Evolutionary conservation across 2,888 invertebrate genomes (phyloP), one percentile per base, ranked within the genome.

Genomic region (Drosophila kokeensis): DNA sequence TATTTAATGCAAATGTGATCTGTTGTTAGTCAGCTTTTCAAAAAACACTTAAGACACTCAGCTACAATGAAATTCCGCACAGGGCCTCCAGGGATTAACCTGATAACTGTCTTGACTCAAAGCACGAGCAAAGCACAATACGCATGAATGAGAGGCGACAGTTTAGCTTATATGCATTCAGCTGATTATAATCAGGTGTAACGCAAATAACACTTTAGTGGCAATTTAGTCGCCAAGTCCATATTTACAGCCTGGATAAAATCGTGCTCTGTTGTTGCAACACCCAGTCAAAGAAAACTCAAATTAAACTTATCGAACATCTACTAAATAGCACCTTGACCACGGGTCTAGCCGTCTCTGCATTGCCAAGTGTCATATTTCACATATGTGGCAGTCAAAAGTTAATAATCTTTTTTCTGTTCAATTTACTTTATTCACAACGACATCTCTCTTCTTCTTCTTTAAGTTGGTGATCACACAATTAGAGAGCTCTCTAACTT

Each of bases 281-380:
- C 54, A 45, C 49, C 32, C 52, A 54, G 61, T 60, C 57, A 42
- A 55, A 49, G 48, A n/a, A 29, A 61, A 60, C 36, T 55, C 45
- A 71, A 63, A 60, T 66, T 61, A 50, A 34, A 49, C 78, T 86
- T 86, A 86, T 84, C 84, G 64, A 18, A 40, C 69, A 84, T 84
- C 84, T 83, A 74, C 67, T 60, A 83, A 86, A 73, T 71, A 70
- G 64, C 68, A 78, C 77, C 63, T 84, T 75, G 76, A 68, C 66
- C 76, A 83, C 66, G 70, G 72, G 73, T 63, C 72, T 70, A 77
- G 61, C 42, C 53, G 60, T 52, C 61, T 24, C 15, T 36, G 76
- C 45, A 24, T 45, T 45, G 45, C 45, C 21, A 15, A 15, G 21
- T 7, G 8, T 15, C 8, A 24, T 24, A 15, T 45, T 21, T 45